Evolutionary conservation across 2,888 invertebrate species (phyloP), one percentile per base, ranked within the genome.

Genomic region (Emesis furor): DNA sequence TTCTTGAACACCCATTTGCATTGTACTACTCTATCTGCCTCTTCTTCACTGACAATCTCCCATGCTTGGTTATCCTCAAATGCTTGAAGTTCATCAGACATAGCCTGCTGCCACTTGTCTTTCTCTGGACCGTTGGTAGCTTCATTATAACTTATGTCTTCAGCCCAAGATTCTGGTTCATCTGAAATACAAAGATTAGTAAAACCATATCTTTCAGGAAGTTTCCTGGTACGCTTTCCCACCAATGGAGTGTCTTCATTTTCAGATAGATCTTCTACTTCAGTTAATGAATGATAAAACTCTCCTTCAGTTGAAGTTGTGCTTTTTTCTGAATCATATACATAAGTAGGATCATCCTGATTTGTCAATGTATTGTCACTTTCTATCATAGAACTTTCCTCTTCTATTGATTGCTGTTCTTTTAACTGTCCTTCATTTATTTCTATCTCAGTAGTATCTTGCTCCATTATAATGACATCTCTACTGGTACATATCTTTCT

Each of bases 381-480:
- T 14, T 4, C 14, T 14, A 14, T 8, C 46, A 3, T 14, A 46
- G 46, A 46, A 46, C 46, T 46, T 46, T 46, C 4, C 46, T 46
- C 46, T 46, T 59, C 1, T 59, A 59, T 8, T 24, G 24, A 59
- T 24, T 8, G 6, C n/a, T 59, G 7, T 59, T 62, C 12, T 10
- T 62, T 12, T 62, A 30, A 30, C 10, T 62, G 62, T 62, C 62
- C 62, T 62, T 62, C 24, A 3, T 62, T 62, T 62, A 62, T 62
- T 62, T 62, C 17, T 62, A 24, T 24, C 30, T 62, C 35, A 37
- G 17, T 24, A 24, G 10, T 46, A 14, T 46, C 46, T 46, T 55
- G 14, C 46, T 87, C 84, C 76, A 88, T 77, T 30, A 88, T 77
- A 30, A 80, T 76, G 2, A 89, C 86, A 82, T 86, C 86, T 78